Conservation (phyloP, 2,797 vertebrate genomes). For the Momotus momota region DNA sequence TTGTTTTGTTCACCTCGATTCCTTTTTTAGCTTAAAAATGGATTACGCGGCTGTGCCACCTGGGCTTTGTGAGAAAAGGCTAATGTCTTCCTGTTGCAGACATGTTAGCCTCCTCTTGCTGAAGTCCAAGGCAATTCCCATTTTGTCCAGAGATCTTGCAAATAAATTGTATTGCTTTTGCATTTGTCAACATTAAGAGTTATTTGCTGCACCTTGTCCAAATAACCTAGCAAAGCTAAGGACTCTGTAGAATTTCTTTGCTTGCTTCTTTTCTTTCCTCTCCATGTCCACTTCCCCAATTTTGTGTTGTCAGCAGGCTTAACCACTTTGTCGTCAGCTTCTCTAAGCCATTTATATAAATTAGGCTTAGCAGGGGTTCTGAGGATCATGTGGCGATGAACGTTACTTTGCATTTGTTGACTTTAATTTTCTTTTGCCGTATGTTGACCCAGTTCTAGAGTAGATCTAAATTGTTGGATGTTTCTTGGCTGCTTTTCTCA, state of each 20-base stretch:
- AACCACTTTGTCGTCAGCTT: slow-evolving; percentile 68
- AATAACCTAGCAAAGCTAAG: slow-evolving; percentile 26
- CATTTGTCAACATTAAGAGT: slow-evolving; percentile 70
- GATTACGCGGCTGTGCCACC: background rate
- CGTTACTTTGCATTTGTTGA: slow-evolving; percentile 75
- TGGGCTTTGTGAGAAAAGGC: background rate
- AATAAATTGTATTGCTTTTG: slow-evolving; percentile 63
- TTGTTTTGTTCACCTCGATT: background rate
- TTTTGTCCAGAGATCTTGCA: slow-evolving; percentile 12
- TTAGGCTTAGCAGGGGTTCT: slow-evolving; percentile 71
- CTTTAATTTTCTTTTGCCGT: slow-evolving; percentile 69
- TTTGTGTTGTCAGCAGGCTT: slow-evolving; percentile 71
- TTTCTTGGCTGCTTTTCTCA: slow-evolving; percentile 51
- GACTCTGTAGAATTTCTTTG: slow-evolving; percentile 40
- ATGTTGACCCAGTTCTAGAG: slow-evolving; percentile 69
- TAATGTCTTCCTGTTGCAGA: background rate
- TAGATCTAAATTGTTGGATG: slow-evolving; percentile 42
- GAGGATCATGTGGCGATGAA: slow-evolving; percentile 49
- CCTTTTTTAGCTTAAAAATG: background rate
- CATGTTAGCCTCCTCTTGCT: slow-evolving; percentile 5
- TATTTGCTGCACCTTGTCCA: slow-evolving; percentile 52
- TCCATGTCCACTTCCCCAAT: slow-evolving; percentile 53
- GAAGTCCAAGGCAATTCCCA: slow-evolving; percentile 27
- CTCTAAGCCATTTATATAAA: slow-evolving; percentile 76
- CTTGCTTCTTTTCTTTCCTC: slow-evolving; percentile 12